Evolutionary conservation across 1,140 invertebrate genomes (phyloP), one percentile per base, ranked within the genome.

Genomic region (Drosophila littoralis): DNA sequence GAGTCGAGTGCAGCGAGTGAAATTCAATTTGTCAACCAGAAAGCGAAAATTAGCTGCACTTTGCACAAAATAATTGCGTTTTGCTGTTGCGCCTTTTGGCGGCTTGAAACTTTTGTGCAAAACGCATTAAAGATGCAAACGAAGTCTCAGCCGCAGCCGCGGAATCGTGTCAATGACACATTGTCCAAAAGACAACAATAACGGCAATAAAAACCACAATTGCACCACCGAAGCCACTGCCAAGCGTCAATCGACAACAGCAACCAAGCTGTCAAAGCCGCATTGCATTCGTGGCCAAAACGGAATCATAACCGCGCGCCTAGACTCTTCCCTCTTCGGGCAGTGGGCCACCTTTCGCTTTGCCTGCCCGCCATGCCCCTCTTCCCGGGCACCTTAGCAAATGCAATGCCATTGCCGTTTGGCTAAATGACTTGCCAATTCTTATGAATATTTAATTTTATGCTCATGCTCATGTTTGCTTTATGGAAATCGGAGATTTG

Each of bases 391-490:
- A 65, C 40, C 38, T 48, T 10, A 10, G 1, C 59, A 40, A 15
- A 42, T 52, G 63, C 55, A 85, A 68, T 81, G 77, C 67, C 79
- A 75, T 77, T 73, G 74, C 52, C 70, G 61, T 61, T 81, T 67
- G 65, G 36, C 70, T 82, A 68, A 70, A 76, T 83, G 81, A 78
- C 80, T 77, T 69, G 81, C 69, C 69, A 64, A 89, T 88, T 88
- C 77, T 73, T 77, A 59, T 80, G 83, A 77, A 83, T 89, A 83
- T 89, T 75, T 83, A 89, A 89, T 83, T 88, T 88, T 77, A 88
- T 86, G 83, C 73, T 88, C 82, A 89, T 86, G 79, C 83, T 79
- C 76, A 82, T 83, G 83, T 88, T 88, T 88, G 66, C 84, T 79
- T 83, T 88, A 89, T 89, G 80, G 79, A 80, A 88, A 88, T 88